phyloP scores from a whole-genome alignment of 2,888 invertebrate genomes.

The Zygaena filipendulae region DNA sequence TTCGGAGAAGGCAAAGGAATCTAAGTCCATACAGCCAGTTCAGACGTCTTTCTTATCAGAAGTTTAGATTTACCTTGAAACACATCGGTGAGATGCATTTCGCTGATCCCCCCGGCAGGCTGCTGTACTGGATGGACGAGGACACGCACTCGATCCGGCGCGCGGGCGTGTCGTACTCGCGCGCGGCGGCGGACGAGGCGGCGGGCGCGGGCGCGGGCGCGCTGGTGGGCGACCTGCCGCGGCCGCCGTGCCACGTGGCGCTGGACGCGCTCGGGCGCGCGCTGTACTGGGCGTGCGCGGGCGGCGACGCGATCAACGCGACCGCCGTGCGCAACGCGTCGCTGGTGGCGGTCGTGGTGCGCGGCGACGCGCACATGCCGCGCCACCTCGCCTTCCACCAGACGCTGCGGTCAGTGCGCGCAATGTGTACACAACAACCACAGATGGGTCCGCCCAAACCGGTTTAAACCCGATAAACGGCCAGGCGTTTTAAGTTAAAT shows the following conservation, averaged over 20 bases:
- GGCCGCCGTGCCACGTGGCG: slow-evolving; percentile 87
- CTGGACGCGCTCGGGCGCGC: slow-evolving; percentile 86
- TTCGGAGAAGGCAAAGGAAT: background rate
- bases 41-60: too few species aligned
- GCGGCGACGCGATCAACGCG: slow-evolving; percentile 88
- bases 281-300: slow-evolving; percentile 89
- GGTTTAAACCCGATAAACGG: too few species aligned
- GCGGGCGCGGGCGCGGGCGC: slow-evolving; percentile 42
- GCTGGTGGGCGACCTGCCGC: slow-evolving; percentile 68
- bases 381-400: slow-evolving; percentile 87
- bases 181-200: slow-evolving; percentile 36
- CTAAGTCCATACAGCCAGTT: too few species aligned
- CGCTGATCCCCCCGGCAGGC: too few species aligned
- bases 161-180: slow-evolving; percentile 54
- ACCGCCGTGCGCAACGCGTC: slow-evolving; percentile 78
- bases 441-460: too few species aligned
- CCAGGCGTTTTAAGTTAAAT: too few species aligned
- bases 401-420: slow-evolving; percentile 71
- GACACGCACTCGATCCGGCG: slow-evolving; percentile 79
- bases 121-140: slow-evolving; percentile 81
- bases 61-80: too few species aligned
- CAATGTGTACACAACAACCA: background rate
- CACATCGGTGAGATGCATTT: too few species aligned
- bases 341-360: slow-evolving; percentile 76
- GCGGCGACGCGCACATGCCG: slow-evolving; percentile 83